phyloP scores from a whole-genome alignment of 2,797 vertebrate species.

The Heteromormyrus szaboi region DNA sequence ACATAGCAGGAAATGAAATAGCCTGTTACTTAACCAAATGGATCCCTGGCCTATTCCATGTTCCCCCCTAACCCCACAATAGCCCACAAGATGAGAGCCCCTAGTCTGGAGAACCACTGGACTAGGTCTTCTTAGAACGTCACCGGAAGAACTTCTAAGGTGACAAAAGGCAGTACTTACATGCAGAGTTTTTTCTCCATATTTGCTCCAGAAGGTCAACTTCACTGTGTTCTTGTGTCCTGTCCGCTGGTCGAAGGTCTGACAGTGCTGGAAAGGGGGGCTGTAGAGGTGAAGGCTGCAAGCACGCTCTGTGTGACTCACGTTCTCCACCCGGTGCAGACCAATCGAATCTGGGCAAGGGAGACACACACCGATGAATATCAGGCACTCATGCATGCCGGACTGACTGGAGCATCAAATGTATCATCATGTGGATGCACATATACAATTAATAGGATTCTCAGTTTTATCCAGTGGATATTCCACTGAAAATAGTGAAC shows the following conservation, averaged over 20 bases:
- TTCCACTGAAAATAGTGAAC: neutral
- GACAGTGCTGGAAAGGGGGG: constrained; percentile 80
- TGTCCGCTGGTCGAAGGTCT: constrained; percentile 92
- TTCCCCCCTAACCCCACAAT: neutral
- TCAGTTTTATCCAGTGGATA: neutral
- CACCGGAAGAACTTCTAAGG: neutral
- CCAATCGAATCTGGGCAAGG: constrained; percentile 78
- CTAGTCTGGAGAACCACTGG: neutral
- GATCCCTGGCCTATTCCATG: neutral
- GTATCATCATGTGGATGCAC: neutral
- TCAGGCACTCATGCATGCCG: neutral
- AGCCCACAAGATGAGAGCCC: neutral
- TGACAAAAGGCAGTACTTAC: constrained; percentile 60
- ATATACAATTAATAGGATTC: neutral
- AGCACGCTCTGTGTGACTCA: constrained; percentile 86
- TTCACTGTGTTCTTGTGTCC: constrained; percentile 84
- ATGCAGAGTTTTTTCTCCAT: constrained; percentile 72
- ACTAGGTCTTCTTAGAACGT: neutral
- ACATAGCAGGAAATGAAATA: neutral
- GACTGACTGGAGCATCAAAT: neutral
- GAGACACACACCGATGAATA: neutral
- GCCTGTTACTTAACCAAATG: neutral
- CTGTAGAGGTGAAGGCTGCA: constrained; percentile 92
- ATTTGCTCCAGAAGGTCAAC: constrained; percentile 95
- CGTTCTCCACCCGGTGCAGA: constrained; percentile 92